Evolutionary conservation across 2,888 invertebrate species (phyloP), one percentile per base, ranked within the genome.

Genomic region (Exephanes ischioxanthus): DNA sequence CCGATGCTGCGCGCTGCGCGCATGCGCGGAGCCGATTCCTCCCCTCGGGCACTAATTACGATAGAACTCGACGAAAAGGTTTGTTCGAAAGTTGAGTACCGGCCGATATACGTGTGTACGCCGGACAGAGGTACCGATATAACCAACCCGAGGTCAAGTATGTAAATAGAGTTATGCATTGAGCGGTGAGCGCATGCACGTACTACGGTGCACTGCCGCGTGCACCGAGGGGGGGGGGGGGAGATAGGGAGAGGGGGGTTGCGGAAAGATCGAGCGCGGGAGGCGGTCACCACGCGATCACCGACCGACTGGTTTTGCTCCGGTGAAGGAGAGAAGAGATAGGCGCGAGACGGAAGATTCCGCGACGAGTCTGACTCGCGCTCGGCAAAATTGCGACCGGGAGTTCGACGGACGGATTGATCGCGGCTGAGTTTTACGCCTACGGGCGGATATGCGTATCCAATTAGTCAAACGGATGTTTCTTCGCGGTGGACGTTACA

Each of bases 101-200:
- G 11, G 26, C 26, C 58, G 58, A 26, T 58, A 58, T 58, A 73
- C 16, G 16, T 72, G 33, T 67, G 61, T 61, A 16, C 3, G 16
- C 45, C 58, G 66, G 5, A 71, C 77, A 58, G 66, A 66, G 55
- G 58, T 37, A 67, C 66, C 26, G 77, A 76, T 71, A 77, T 41
- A 77, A 71, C 77, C 45, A 67, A 66, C 33, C 71, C 77, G 82
- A 77, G 82, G 77, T 83, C 82, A 83, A 77, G 82, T 82, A 82
- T 82, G 82, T 82, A 82, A 82, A 82, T 82, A 66, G 77, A 82
- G 82, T 82, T 82, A 71, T 82, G 71, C 71, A 77, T 66, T 75
- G 45, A 68, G 58, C 75, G 67, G 22, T n/a, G 67, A 55, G 66
- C n/a, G 26, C 30, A n/a, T 33, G 58, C 58, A 45, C 26, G 45